These are phyloP conservation scores for Microcebus lehilahytsara DNA, from an alignment of 2,113 vertebrate genomes.

Conservation along the genomic window DNA sequence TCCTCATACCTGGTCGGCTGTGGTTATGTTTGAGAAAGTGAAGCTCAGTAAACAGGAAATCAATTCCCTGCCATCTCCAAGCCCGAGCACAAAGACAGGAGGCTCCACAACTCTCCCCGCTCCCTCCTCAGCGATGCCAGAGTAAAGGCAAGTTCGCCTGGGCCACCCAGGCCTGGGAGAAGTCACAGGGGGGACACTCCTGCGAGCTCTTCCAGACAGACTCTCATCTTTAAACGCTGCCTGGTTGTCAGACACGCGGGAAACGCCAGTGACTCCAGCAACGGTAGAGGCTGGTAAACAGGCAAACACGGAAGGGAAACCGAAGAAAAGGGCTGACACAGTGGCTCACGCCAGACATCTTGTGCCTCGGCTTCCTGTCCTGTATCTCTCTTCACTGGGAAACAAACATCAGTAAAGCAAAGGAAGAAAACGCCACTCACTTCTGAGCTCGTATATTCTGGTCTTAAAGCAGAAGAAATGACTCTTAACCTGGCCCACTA, in stretches of 20 bases:
- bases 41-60: not conserved
- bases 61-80: not conserved
- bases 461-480: not conserved
- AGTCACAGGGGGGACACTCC: not conserved
- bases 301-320: not conserved
- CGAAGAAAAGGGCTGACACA: not conserved
- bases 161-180: not conserved
- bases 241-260: not conserved
- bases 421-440: not conserved
- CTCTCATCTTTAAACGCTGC: not conserved
- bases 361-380: not conserved
- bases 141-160: not conserved
- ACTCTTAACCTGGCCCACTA: not conserved
- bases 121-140: not conserved
- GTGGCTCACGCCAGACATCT: accelerated
- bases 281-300: not conserved
- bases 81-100: not conserved
- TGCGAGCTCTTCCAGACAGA: too few species aligned
- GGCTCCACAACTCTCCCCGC: too few species aligned
- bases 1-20: not conserved
- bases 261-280: not conserved
- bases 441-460: not conserved
- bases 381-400: not conserved
- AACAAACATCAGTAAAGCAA: not conserved
- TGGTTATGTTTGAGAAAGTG: not conserved